phyloP scores from a whole-genome alignment of 2,888 invertebrate species.

The Conus canariensis region DNA sequence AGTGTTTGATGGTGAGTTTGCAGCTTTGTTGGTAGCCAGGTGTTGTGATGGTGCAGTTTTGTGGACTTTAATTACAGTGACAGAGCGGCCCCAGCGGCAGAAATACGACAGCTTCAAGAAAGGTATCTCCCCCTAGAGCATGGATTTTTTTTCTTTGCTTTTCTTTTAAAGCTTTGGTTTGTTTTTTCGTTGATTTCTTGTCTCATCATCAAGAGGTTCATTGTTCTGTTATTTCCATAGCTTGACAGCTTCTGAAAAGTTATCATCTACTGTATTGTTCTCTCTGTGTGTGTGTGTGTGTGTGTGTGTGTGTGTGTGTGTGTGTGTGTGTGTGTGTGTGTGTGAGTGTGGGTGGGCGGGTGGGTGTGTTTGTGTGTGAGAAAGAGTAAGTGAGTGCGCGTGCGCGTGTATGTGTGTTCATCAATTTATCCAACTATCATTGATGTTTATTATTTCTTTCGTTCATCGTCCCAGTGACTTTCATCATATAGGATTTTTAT shows the following conservation, averaged over 20 bases:
- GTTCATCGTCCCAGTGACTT: too few relatives aligned
- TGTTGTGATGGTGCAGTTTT: not conserved
- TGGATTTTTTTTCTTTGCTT: not conserved
- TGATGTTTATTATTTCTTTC: too few relatives aligned
- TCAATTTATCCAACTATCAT: too few relatives aligned
- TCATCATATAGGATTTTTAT: too few relatives aligned
- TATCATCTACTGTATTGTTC: not conserved
- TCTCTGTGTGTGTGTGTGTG: not conserved
- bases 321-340: not conserved
- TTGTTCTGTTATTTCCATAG: too few relatives aligned
- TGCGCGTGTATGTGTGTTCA: too few relatives aligned
- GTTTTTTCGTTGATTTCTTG: too few relatives aligned
- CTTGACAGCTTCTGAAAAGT: too few relatives aligned
- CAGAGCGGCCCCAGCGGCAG: constrained; percentile 47
- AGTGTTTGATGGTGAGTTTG: constrained; percentile 1
- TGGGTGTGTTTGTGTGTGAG: not conserved
- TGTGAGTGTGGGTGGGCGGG: not conserved
- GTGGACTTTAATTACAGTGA: constrained; percentile 38
- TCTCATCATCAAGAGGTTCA: too few relatives aligned
- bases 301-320: not conserved
- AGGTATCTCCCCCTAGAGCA: constrained; percentile 41
- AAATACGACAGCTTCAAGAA: constrained; percentile 52
- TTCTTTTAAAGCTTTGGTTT: not conserved
- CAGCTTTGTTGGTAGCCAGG: not conserved
- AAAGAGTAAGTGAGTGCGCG: too few relatives aligned